Base-by-base conservation (phyloP, 2,888 invertebrate species). In the Parasteatoda lunata region DNA sequence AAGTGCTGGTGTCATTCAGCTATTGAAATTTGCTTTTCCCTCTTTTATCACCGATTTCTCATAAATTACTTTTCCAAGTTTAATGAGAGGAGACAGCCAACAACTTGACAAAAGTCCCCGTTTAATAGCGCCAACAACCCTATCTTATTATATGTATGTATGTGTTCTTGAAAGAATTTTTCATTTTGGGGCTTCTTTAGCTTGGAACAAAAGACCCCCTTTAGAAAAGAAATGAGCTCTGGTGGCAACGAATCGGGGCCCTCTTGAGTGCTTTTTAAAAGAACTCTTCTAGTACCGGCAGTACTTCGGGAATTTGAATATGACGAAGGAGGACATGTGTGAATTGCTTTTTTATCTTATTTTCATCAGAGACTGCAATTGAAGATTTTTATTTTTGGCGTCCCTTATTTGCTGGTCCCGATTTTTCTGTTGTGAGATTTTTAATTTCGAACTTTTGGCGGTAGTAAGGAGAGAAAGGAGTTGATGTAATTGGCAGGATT, bases 61-160 rank as follows among this genome's bases (percentile, higher is more conserved):
- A 85, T 85, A 85, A 85, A 85, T 85, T 85, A 85, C 85, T 85
- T 85, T 80, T 85, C 85, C 80, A 85, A 85, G 79, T 85, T 85
- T 85, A 85, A 85, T 85, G 85, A 85, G 85, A 51, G 65, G 85
- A n/a, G 66, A 85, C 85, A 85, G 68, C 85, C 80, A 76, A 59
- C 59, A 59, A 85, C 85, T 85, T 85, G 85, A 85, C 85, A 85
- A 85, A 85, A 85, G 85, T 85, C 85, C 78, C 81, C 71, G 85
- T 71, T 85, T 85, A 85, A 85, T 85, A 85, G 85, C 84, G 84
- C 75, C 75, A 75, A 79, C 84, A 84, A 79, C 78, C 69, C 76
- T 75, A 68, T 59, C 51, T 30, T 30, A 30, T 30, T 30, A 30
- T 30, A 13, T 65, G 51, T 52, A 45, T 75, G 84, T 49, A 45